Evolutionary conservation across 1,140 invertebrate species (phyloP), one percentile per base, ranked within the genome.

Genomic region (Heterodera carotae): DNA sequence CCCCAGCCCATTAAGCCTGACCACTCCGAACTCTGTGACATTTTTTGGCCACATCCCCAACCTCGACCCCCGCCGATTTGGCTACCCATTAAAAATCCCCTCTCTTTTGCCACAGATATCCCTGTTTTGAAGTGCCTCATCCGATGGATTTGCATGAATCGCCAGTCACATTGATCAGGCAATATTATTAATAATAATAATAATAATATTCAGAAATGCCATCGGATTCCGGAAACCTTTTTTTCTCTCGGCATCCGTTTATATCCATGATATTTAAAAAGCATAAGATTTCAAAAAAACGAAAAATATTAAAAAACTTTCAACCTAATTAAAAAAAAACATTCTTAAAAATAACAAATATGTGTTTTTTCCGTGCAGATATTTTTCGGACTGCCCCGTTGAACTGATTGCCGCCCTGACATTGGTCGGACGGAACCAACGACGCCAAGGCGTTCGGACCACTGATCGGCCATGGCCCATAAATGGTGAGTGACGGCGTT

Each of bases 141-240:
- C 94, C 96, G 60, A 98, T 98, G 95, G 96, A 99, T 90, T 91
- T 99, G 81, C 96, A 98, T 89, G 96, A 98, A 90, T 96, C 94
- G 72, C 93, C 95, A 43, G 95, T 98, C 75, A 97, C 96, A 67
- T 95, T 93, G 89, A 96, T 95, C 89, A 92, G 92, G 74, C 98
- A 98, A 53, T 6, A 53, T 18, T 15, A 53, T 18, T 15, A 53
- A 53, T n/a, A 43, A 1, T 2, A 43, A 43, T 10, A 43, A 43
- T 43, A 43, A 43, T 7, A 43, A 60, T 56, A 15, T 62, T 62
- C 22, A 2, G 4, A 74, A 59, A 60, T 36, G 7, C 60, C 53
- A 27, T 25, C 29, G 5, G n/a, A 25, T 18, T n/a, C n/a, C n/a
- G n/a, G n/a, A n/a, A n/a, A n/a, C n/a, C n/a, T n/a, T n/a, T n/a